phyloP scores from a whole-genome alignment of 2,113 vertebrate species.

The Cyprinus carpio region DNA sequence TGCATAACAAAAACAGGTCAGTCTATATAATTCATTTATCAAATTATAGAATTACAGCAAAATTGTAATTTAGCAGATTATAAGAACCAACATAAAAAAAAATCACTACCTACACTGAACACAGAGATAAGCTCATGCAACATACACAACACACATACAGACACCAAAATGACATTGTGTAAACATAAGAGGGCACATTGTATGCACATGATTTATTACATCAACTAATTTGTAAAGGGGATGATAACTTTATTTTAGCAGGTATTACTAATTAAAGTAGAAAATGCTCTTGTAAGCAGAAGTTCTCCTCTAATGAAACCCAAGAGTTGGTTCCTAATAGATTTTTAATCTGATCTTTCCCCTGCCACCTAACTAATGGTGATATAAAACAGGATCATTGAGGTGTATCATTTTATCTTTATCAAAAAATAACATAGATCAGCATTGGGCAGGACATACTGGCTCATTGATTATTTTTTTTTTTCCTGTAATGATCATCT shows the following conservation, averaged over 20 bases:
- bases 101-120: conserved; percentile 23
- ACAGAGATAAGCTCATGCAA: neutral
- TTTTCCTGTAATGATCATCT: conserved; percentile 1
- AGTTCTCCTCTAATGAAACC: conserved; percentile 46
- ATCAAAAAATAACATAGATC: conserved; percentile 44
- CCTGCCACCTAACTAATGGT: conserved; percentile 47
- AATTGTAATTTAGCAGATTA: conserved; percentile 54
- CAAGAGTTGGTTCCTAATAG: conserved; percentile 43
- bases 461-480: neutral
- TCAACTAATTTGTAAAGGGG: neutral
- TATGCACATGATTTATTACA: conserved; percentile 10
- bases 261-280: conserved; percentile 59
- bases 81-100: conserved; percentile 54
- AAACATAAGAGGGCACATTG: neutral
- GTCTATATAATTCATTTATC: conserved; percentile 49
- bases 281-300: conserved; percentile 49
- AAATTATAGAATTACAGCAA: conserved; percentile 53
- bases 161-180: neutral
- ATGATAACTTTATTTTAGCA: conserved; percentile 45
- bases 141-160: neutral
- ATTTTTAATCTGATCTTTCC: conserved; percentile 55
- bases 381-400: conserved; percentile 45
- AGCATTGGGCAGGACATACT: neutral
- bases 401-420: conserved; percentile 48
- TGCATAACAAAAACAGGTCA: conserved; percentile 20